Evolutionary conservation across 2,888 invertebrate genomes (phyloP).

Genomic region (Cremastinae sp.): DNA sequence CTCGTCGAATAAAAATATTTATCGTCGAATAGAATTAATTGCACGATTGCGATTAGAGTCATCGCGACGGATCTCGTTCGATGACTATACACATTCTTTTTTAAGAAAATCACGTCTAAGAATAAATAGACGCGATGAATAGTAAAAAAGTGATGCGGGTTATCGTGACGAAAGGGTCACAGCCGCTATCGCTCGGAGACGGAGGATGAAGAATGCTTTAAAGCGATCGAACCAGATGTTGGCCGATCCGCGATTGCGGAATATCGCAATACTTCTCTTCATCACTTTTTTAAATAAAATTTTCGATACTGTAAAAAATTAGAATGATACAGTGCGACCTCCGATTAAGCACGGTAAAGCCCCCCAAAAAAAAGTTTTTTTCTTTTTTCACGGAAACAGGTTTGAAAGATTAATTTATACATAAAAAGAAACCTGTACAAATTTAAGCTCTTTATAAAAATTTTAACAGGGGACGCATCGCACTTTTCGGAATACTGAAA

Average conservation of each 20-base stretch:
- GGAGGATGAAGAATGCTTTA: neutral
- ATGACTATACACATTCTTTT: neutral
- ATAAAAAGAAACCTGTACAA: no score
- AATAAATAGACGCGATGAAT: conserved; percentile 5
- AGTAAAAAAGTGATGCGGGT: conserved; percentile 24
- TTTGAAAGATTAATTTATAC: no score
- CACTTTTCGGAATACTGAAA: no score
- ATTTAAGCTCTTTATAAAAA: no score
- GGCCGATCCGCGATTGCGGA: conserved; percentile 1
- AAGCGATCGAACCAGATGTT: conserved; percentile 41
- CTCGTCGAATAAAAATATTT: conserved; percentile 2
- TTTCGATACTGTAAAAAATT: conserved; percentile 8
- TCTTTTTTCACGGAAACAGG: no score
- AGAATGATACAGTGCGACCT: no score
- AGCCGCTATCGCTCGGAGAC: conserved; percentile 23
- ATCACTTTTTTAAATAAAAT: conserved; percentile 7
- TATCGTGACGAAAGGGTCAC: conserved; percentile 38
- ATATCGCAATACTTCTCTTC: neutral
- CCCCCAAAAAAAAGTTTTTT: no score
- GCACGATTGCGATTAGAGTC: neutral
- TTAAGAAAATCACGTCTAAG: neutral
- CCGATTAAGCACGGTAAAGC: no score
- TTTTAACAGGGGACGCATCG: no score
- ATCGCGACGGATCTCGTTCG: neutral
- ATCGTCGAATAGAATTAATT: conserved; percentile 22